Evolutionary conservation across 2,113 vertebrate species (phyloP).

Genomic region (Irena cyanogastra): DNA sequence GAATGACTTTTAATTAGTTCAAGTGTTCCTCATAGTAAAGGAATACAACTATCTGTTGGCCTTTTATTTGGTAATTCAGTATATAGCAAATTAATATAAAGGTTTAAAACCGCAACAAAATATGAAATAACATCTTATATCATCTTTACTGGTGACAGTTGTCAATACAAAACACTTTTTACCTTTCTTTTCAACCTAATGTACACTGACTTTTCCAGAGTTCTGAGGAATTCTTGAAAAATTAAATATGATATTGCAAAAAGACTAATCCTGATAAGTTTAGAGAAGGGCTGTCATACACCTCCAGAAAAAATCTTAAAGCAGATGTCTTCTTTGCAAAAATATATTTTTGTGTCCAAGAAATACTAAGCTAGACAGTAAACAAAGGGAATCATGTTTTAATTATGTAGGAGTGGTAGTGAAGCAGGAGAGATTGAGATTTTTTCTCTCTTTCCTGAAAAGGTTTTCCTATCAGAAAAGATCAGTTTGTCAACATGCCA

Average conservation of each 20-base stretch:
- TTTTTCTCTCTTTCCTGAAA: not conserved
- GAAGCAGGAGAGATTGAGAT: not conserved
- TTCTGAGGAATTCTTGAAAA: not conserved
- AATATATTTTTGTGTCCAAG: not conserved
- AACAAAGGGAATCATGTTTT: not conserved
- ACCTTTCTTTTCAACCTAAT: not conserved
- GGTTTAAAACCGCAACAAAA: not conserved
- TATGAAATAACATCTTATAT: not conserved
- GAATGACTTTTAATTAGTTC: constrained; percentile 35
- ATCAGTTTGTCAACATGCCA: not conserved
- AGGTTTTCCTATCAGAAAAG: not conserved
- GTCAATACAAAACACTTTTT: not conserved
- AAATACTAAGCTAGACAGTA: not conserved
- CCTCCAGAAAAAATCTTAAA: not conserved
- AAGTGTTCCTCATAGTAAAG: not conserved
- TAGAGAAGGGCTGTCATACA: not conserved
- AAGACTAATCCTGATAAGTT: not conserved
- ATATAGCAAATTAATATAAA: not conserved
- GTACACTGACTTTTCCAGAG: not conserved
- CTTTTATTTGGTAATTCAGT: constrained; percentile 18
- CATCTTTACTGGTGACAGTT: not conserved
- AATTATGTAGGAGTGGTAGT: not conserved
- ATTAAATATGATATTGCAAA: not conserved
- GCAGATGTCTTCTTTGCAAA: not conserved
- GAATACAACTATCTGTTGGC: constrained; percentile 5